Evolutionary conservation across 2,888 invertebrate species (phyloP).

Genomic region (Cantharis lateralis): DNA sequence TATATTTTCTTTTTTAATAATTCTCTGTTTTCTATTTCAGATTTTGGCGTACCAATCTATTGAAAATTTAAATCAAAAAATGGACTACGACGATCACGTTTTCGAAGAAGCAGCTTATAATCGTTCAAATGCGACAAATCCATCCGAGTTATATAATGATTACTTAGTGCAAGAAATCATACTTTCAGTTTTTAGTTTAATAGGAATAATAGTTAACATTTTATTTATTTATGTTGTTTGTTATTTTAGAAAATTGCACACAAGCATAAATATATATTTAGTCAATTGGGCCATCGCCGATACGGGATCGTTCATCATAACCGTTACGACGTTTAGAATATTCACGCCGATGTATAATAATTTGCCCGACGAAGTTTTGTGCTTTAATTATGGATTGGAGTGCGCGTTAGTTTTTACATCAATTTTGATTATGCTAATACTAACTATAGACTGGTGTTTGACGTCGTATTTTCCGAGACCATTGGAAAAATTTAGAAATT

Average conservation of each 20-base stretch:
- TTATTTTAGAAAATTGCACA: constrained; percentile 22
- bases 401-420: constrained; percentile 14
- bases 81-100: constrained; percentile 24
- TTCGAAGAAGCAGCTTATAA: constrained; percentile 11
- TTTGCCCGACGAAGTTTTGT: constrained; percentile 8
- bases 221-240: constrained; percentile 22
- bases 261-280: constrained; percentile 18
- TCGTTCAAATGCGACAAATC: not conserved
- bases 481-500: constrained; percentile 10
- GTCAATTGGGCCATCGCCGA: constrained; percentile 27
- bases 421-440: constrained; percentile 17
- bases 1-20: not conserved
- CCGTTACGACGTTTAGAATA: constrained; percentile 14
- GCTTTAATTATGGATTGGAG: constrained; percentile 20
- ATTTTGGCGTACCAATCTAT: not conserved
- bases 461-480: constrained; percentile 18
- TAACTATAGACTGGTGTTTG: constrained; percentile 21
- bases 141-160: not conserved
- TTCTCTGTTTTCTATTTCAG: not conserved
- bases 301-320: constrained; percentile 14
- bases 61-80: not conserved
- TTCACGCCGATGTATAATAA: not conserved
- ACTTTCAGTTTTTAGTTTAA: constrained; percentile 9
- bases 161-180: constrained; percentile 8
- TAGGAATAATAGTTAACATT: constrained; percentile 13